Evolutionary conservation across 1,140 invertebrate genomes (phyloP).

Genomic region (Cydia amplana): DNA sequence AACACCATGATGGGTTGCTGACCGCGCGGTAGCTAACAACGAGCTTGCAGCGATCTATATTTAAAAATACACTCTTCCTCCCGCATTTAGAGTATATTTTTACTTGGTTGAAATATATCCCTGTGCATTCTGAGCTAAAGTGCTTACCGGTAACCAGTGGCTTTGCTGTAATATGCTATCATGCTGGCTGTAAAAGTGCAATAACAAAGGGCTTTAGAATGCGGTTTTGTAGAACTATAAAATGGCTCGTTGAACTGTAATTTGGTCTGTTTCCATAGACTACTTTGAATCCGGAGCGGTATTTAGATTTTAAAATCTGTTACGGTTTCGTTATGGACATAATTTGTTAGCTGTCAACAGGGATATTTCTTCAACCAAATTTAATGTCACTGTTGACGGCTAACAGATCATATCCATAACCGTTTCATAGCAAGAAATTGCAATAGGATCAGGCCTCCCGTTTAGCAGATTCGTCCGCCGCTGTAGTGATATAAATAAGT

Average conservation of each 20-base stretch:
- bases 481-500: no score
- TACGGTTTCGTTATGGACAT: no score
- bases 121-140: background rate
- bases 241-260: background rate
- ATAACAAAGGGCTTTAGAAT: slow-evolving; percentile 18
- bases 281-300: no score
- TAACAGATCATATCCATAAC: no score
- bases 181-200: slow-evolving; percentile 17
- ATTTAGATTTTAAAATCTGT: no score
- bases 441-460: no score
- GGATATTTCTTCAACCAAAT: no score
- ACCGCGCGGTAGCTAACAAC: slow-evolving; percentile 27
- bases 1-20: slow-evolving; percentile 31
- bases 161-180: slow-evolving; percentile 8
- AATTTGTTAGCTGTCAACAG: no score
- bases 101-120: background rate
- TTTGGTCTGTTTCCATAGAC: background rate
- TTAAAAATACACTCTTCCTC: background rate
- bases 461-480: no score
- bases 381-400: no score
- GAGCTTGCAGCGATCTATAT: background rate
- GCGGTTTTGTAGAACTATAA: slow-evolving; percentile 17
- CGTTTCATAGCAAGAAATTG: no score
- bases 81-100: slow-evolving; percentile 4
- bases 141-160: slow-evolving; percentile 13